Base-by-base conservation (phyloP, 2,888 invertebrate species). In the Athripsodes cinereus region DNA sequence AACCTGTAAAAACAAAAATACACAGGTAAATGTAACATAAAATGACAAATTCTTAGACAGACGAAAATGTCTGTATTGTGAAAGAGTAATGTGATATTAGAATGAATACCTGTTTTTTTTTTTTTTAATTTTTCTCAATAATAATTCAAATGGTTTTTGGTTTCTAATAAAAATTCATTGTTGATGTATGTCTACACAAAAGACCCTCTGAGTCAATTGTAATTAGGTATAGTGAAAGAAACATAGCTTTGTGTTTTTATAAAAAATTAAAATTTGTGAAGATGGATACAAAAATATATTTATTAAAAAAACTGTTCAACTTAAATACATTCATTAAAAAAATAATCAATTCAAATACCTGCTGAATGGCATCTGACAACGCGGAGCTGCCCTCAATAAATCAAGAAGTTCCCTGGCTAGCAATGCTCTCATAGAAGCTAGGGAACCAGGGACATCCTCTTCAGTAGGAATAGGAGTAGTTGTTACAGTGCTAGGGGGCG, bases 371-470 rank as follows among this genome's bases (percentile, higher is more conserved):
- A 97, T 84, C 57, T 89, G 87, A 68, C 92, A 90, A 64, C 87
- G 84, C 0, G 92, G 88, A 20, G 87, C 86, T 52, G 87, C 89
- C 67, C 90, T 89, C 59, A 95, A 76, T 58, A 95, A 73, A 70
- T 95, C 95, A 1, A 91, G 84, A 19, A 95, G 80, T 73, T 97
- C 96, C 1, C 93, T 83, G 62, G 93, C 90, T 66, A 96, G 87
- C 67, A 92, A 81, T 55, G 85, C 83, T 62, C 92, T 72, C 72
- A 90, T 88, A 54, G 85, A 85, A 50, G 84, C 85, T 53, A 90
- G 71, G 0, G 81, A 62, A 11, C 57, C 60, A 1, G 61, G 63
- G 0, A 62, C 61, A 5, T 63, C 63, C 22, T 63, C 63, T 22
- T 63, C 63, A 11, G 47, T 56, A 21, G 49, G 55, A 19, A 21